phyloP scores from a whole-genome alignment of 2,113 vertebrate species.

The Centrocercus urophasianus region DNA sequence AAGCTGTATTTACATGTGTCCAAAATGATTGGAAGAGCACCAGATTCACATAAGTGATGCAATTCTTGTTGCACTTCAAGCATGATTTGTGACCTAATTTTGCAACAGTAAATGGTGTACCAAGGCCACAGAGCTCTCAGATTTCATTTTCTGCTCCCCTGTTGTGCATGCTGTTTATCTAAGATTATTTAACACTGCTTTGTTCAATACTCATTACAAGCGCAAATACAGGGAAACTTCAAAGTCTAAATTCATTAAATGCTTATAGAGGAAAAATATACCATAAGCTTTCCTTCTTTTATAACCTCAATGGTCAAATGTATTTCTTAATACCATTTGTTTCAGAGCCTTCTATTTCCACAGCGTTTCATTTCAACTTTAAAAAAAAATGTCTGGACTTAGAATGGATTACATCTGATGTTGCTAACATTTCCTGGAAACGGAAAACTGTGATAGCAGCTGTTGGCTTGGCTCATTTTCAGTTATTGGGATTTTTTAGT shows the following conservation, averaged over 20 bases:
- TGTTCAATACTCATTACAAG: not conserved
- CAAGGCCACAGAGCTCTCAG: conserved; percentile 24
- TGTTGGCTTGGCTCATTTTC: conserved; percentile 53
- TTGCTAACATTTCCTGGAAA: conserved; percentile 65
- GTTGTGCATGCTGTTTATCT: not conserved
- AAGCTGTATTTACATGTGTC: not conserved
- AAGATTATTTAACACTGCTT: conserved; percentile 17
- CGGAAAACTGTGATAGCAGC: conserved; percentile 29
- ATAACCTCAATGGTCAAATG: not conserved
- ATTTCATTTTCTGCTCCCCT: not conserved
- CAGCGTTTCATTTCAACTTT: not conserved
- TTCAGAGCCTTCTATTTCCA: conserved; percentile 27
- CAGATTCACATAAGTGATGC: not conserved
- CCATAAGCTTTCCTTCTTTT: not conserved
- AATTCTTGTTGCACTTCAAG: not conserved
- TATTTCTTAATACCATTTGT: not conserved
- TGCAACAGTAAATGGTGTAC: conserved; percentile 13
- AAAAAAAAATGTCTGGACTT: not conserved
- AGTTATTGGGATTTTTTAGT: not conserved
- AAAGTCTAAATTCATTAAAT: conserved; percentile 33
- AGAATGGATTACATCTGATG: conserved; percentile 39
- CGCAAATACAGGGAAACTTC: not conserved
- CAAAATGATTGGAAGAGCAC: not conserved
- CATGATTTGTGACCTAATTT: conserved; percentile 41
- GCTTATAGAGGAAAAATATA: not conserved